Evolutionary conservation across 2,888 invertebrate species (phyloP).

Genomic region (Pyrrhosoma nymphula): DNA sequence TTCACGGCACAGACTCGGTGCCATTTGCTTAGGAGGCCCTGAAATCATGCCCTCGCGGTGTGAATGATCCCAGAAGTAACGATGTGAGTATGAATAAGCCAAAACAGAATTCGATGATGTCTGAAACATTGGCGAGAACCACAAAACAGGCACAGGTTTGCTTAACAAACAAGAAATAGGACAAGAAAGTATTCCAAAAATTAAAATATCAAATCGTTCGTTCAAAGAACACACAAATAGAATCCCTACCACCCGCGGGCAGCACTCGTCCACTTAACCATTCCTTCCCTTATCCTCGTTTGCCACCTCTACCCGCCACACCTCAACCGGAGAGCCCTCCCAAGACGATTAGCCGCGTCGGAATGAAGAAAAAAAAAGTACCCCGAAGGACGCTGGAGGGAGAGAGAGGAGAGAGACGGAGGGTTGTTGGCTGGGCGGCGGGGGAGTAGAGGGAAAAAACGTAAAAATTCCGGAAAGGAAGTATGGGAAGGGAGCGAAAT

Average conservation of each 20-base stretch:
- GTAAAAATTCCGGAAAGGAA: neutral
- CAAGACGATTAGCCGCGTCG: slow-evolving; percentile 47
- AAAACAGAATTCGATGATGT: too few relatives aligned
- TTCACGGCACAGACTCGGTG: too few relatives aligned
- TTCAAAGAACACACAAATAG: neutral
- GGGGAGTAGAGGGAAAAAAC: neutral
- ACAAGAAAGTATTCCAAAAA: neutral
- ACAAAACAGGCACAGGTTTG: too few relatives aligned
- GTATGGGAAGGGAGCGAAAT: neutral
- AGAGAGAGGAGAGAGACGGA: neutral
- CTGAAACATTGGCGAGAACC: too few relatives aligned
- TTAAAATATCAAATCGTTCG: neutral
- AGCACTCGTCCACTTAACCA: too few relatives aligned
- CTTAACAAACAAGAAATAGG: too few relatives aligned
- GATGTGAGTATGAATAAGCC: too few relatives aligned
- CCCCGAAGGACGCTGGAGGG: neutral
- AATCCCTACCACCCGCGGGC: neutral
- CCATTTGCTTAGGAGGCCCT: too few relatives aligned
- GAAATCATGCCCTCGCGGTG: too few relatives aligned
- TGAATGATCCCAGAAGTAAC: too few relatives aligned
- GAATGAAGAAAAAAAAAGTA: neutral
- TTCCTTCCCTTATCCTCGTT: neutral
- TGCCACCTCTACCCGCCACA: neutral
- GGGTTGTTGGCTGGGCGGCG: too few relatives aligned
- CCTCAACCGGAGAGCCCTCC: slow-evolving; percentile 24